Evolutionary conservation across 1,140 invertebrate genomes (phyloP).

Genomic region (Zelostemma sp.): DNA sequence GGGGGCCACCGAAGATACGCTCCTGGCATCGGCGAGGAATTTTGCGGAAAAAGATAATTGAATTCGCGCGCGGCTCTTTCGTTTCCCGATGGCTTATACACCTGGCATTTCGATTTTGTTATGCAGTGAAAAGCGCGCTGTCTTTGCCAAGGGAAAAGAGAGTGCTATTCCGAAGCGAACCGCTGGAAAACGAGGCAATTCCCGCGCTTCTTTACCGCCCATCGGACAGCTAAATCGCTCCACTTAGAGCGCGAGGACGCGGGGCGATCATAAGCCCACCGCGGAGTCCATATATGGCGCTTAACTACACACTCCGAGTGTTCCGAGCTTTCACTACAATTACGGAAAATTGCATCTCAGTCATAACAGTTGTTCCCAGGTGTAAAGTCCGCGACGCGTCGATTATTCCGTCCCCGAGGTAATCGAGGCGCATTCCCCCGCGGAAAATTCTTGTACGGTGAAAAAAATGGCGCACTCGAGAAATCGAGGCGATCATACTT

Average conservation of each 20-base stretch:
- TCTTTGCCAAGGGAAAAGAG: slow-evolving; percentile 23
- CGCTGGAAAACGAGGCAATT: slow-evolving; percentile 57
- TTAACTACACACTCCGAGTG: slow-evolving; percentile 37
- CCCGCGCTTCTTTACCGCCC: slow-evolving; percentile 53
- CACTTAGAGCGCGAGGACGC: slow-evolving; percentile 53
- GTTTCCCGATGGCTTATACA: too few species aligned
- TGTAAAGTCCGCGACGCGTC: slow-evolving; percentile 47
- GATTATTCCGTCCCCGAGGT: slow-evolving; percentile 14
- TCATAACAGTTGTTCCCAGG: slow-evolving; percentile 62
- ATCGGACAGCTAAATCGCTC: slow-evolving; percentile 66
- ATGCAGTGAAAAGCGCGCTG: neutral
- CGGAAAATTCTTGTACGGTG: neutral
- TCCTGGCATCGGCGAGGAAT: slow-evolving; percentile 39
- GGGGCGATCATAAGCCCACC: slow-evolving; percentile 24
- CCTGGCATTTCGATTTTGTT: too few species aligned
- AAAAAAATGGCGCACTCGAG: too few species aligned
- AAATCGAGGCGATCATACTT: too few species aligned
- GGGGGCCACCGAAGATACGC: slow-evolving; percentile 45
- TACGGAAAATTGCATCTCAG: slow-evolving; percentile 63
- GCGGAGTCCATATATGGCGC: slow-evolving; percentile 40
- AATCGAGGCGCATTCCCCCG: neutral
- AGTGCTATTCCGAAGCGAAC: slow-evolving; percentile 43
- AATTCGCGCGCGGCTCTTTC: slow-evolving; percentile 15
- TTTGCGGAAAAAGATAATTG: slow-evolving; percentile 35
- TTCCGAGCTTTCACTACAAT: slow-evolving; percentile 65